These are phyloP conservation scores for Piaya cayana DNA, from an alignment of 2,113 vertebrate species.

Conservation along the genomic window DNA sequence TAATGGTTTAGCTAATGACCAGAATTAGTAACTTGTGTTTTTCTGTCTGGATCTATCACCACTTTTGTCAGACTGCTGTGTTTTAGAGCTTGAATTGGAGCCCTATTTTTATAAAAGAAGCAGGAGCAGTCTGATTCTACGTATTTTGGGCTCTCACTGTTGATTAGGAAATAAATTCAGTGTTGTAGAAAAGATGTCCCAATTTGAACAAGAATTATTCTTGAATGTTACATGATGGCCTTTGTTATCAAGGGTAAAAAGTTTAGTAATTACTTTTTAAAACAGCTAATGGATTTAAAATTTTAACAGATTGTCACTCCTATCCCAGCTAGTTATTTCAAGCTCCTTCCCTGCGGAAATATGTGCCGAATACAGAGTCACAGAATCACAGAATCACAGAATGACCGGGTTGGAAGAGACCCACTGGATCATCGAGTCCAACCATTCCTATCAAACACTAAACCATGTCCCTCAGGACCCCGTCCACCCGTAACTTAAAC, in stretches of 20 bases:
- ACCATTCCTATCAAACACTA: no score
- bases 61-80: not conserved
- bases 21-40: not conserved
- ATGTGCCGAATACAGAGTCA: not conserved
- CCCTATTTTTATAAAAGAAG: not conserved
- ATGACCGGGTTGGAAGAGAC: no score
- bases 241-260: not conserved
- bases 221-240: not conserved
- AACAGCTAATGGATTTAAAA: not conserved
- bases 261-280: not conserved
- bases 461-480: no score
- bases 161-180: not conserved
- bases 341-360: not conserved
- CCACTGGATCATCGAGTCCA: no score
- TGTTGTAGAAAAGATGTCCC: not conserved
- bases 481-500: no score
- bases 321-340: not conserved
- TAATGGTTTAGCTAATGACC: not conserved
- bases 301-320: not conserved
- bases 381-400: no score
- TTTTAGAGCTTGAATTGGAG: not conserved
- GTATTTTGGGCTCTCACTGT: not conserved
- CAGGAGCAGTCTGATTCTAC: not conserved
- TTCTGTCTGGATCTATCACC: rapidly evolving
- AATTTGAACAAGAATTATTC: not conserved